Percentiles rank a stretch among this genome's conserved stretches.
phyloP scores from a whole-genome alignment of 2,888 invertebrate species.

The Tenthredo amoena region DNA sequence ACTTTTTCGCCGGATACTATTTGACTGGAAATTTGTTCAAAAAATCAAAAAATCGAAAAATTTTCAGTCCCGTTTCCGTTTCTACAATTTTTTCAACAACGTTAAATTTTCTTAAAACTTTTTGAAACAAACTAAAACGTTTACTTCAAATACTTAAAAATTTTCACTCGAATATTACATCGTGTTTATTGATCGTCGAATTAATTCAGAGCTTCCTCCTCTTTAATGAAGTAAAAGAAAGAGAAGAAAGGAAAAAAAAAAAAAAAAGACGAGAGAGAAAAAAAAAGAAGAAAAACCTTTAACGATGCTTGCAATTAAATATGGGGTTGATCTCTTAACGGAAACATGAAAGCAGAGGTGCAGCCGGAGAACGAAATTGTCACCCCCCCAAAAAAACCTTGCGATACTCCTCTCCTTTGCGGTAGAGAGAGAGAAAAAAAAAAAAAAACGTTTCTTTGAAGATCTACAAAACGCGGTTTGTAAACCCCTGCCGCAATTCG shows the following conservation, averaged over 20 bases:
- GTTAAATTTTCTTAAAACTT: too few relatives aligned
- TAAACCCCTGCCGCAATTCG: not conserved
- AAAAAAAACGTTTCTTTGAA: not conserved
- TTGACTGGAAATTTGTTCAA: too few relatives aligned
- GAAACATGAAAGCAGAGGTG: slow-evolving; percentile 9
- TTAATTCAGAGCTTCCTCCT: not conserved
- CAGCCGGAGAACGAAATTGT: not conserved
- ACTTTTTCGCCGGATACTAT: too few relatives aligned
- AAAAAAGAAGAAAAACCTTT: not conserved
- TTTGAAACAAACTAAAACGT: too few relatives aligned
- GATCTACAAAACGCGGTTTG: not conserved
- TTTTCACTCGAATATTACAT: not conserved
- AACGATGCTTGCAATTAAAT: not conserved
- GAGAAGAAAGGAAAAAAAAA: not conserved
- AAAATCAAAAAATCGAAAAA: too few relatives aligned
- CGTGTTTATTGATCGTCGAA: not conserved
- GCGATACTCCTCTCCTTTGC: not conserved
- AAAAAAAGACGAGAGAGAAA: not conserved
- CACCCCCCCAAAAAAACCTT: not conserved
- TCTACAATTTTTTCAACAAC: too few relatives aligned
- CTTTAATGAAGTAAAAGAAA: not conserved
- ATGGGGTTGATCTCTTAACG: slow-evolving; percentile 12
- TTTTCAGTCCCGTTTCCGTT: too few relatives aligned
- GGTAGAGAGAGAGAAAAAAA: not conserved
- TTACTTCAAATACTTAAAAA: too few relatives aligned